Evolutionary conservation across 2,797 vertebrate species (phyloP).

Genomic region (Acanthis flammea): DNA sequence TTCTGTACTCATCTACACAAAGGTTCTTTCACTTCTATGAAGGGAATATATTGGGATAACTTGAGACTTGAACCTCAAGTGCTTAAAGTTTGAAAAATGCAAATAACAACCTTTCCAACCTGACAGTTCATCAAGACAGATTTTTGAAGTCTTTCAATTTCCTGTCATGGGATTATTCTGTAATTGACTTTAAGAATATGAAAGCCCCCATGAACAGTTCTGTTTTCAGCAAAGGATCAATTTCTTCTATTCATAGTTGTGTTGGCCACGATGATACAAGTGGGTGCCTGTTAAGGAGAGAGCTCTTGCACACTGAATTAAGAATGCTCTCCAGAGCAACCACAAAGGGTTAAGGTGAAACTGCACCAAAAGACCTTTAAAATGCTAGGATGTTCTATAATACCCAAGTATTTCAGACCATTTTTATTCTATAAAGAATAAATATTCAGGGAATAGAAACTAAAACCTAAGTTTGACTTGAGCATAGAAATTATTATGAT

Average conservation of each 20-base stretch:
- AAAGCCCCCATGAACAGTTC: neutral
- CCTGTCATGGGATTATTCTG: neutral
- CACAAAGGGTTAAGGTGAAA: neutral
- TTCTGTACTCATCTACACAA: neutral
- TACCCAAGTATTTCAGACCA: neutral
- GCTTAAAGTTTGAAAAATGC: neutral
- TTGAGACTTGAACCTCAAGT: neutral
- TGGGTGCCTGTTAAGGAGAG: neutral
- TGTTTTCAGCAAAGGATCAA: neutral
- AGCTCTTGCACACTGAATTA: neutral
- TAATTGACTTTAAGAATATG: neutral
- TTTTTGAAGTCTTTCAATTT: neutral
- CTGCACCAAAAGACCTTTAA: neutral
- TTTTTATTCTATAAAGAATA: neutral
- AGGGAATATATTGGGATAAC: neutral
- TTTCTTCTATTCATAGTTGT: neutral
- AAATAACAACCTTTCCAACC: neutral
- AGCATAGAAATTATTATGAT: neutral
- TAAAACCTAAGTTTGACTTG: neutral
- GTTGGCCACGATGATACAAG: neutral
- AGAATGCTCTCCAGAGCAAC: neutral
- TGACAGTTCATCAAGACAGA: neutral
- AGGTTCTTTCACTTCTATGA: neutral
- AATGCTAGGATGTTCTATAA: neutral
- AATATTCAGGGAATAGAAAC: neutral